phyloP scores from a whole-genome alignment of 2,113 vertebrate genomes.

The Tamias sibiricus region DNA sequence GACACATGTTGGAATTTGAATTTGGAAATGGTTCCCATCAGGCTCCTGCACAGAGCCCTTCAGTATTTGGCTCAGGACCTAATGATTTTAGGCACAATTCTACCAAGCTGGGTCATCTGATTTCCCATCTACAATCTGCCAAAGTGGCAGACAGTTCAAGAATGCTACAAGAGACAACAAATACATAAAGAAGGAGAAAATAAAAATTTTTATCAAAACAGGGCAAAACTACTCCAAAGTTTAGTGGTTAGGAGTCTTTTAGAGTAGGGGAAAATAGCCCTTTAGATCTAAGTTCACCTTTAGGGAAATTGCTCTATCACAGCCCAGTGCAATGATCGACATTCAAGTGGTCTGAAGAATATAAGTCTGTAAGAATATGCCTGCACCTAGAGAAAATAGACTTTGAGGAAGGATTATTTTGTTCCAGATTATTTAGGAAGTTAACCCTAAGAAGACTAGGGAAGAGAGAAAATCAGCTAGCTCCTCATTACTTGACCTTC shows the following conservation, averaged over 20 bases:
- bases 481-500: not conserved
- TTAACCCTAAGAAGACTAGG: not conserved
- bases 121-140: not conserved
- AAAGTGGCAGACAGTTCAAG: not conserved
- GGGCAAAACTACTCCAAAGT: not conserved
- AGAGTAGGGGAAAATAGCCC: not conserved
- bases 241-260: not conserved
- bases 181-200: not conserved
- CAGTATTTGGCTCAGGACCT: not conserved
- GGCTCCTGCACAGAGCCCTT: not conserved
- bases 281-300: not conserved
- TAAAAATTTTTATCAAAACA: not conserved
- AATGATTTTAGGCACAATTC: not conserved
- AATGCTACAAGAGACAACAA: not conserved
- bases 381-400: not conserved
- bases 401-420: not conserved
- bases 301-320: not conserved
- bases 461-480: not conserved
- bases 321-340: rapidly evolving
- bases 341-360: too few species aligned
- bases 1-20: not conserved
- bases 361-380: not conserved
- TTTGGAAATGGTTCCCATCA: not conserved
- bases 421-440: not conserved
- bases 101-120: not conserved